Evolutionary conservation across 2,113 vertebrate species (phyloP).

Genomic region (Pachypanchax playfairii): DNA sequence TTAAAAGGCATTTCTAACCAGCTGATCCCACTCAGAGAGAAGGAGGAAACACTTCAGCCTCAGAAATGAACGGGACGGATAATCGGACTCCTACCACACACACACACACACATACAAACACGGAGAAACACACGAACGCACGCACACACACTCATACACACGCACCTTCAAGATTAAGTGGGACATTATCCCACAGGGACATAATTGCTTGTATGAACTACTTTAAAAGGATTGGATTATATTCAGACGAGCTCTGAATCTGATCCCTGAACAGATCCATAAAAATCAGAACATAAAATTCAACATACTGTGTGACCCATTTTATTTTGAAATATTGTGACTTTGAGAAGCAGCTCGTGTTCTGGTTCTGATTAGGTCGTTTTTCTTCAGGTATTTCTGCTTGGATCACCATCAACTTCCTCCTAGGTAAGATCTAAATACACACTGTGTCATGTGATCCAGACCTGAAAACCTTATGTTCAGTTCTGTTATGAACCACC

Average conservation of each 20-base stretch:
- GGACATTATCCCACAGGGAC: constrained; percentile 73
- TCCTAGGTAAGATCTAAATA: constrained; percentile 80
- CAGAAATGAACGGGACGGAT: constrained; percentile 56
- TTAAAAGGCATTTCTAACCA: constrained; percentile 47
- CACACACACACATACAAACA: too few relatives aligned
- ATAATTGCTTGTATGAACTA: constrained; percentile 80
- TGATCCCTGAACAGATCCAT: neutral
- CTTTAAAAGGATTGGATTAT: constrained; percentile 80
- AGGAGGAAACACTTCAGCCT: constrained; percentile 63
- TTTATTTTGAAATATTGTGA: too few relatives aligned
- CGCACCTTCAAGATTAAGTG: constrained; percentile 71
- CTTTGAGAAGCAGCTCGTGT: neutral
- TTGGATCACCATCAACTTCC: constrained; percentile 96
- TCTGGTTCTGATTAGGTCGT: constrained; percentile 56
- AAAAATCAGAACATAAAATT: too few relatives aligned
- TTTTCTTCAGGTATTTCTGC: constrained; percentile 86
- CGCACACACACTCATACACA: too few relatives aligned
- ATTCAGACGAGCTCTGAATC: constrained; percentile 5
- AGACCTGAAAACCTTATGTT: too few relatives aligned
- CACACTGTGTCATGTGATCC: neutral
- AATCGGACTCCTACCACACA: constrained; percentile 58
- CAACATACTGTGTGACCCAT: too few relatives aligned
- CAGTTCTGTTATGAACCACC: too few relatives aligned
- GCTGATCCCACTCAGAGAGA: constrained; percentile 32
- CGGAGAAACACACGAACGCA: too few relatives aligned